These are phyloP conservation scores for Clytia hemisphaerica DNA, from an alignment of 30 jellyfish, hydroid and myxozoan genomes.

Conservation along the genomic window DNA sequence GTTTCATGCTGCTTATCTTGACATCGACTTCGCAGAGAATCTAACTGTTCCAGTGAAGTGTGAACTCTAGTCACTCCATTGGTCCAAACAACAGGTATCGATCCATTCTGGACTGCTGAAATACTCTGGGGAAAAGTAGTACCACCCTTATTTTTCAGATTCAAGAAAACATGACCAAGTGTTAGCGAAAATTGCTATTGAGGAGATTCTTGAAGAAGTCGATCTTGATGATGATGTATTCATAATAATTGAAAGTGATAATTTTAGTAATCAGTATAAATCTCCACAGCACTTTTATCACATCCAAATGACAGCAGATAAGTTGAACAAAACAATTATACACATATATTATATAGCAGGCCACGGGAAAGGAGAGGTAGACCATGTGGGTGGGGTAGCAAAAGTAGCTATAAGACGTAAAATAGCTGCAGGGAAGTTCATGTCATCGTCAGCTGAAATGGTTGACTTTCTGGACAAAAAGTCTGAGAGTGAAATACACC, in stretches of 20 bases:
- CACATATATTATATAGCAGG: constrained; percentile 1
- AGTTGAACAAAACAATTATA: neutral
- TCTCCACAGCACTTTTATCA: constrained; percentile 6
- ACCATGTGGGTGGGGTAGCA: constrained; percentile 17
- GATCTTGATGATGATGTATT: constrained; percentile 2
- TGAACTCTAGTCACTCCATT: constrained; percentile 1
- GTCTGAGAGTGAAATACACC: neutral
- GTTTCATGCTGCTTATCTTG: neutral
- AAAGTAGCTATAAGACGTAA: neutral
- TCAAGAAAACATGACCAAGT: constrained; percentile 13
- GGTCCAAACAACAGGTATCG: constrained; percentile 9
- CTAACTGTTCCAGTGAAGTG: constrained; percentile 4
- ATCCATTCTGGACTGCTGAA: constrained; percentile 6
- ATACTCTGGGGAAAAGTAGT: constrained; percentile 2
- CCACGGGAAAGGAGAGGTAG: constrained; percentile 19
- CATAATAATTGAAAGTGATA: constrained; percentile 14
- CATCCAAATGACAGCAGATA: constrained; percentile 2
- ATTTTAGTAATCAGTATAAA: constrained; percentile 8
- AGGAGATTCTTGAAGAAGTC: neutral
- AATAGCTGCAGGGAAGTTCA: neutral
- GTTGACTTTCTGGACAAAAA: constrained; percentile 4
- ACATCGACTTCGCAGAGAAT: constrained; percentile 1
- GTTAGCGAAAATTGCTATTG: constrained; percentile 5
- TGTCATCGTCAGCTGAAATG: constrained; percentile 1
- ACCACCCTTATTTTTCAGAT: constrained; percentile 4